These are phyloP conservation scores for Gryllus longicercus DNA, from an alignment of 2,888 invertebrate species.

Conservation along the genomic window DNA sequence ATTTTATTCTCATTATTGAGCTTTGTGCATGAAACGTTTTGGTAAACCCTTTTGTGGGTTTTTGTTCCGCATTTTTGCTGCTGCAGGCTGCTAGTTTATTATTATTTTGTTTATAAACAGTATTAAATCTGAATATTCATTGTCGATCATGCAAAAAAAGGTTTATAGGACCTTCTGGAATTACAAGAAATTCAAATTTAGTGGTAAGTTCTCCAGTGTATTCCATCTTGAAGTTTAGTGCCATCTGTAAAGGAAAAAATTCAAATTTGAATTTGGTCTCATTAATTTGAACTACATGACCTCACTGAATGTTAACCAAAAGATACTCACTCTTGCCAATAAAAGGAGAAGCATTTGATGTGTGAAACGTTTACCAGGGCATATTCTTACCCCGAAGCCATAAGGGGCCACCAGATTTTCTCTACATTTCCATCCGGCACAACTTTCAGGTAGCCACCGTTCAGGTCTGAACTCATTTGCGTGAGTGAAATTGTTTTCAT, in stretches of 20 bases:
- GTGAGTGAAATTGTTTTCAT: slow-evolving; percentile 69
- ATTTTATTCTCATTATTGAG: too few species aligned
- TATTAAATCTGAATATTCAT: not conserved
- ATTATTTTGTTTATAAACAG: too few species aligned
- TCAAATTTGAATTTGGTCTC: too few species aligned
- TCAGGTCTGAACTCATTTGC: slow-evolving; percentile 71
- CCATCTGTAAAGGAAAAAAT: slow-evolving; percentile 52
- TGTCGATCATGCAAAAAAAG: slow-evolving; percentile 54
- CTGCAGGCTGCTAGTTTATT: too few species aligned
- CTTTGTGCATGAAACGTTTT: too few species aligned
- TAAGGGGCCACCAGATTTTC: slow-evolving; percentile 71
- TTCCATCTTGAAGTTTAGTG: slow-evolving; percentile 67
- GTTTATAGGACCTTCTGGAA: slow-evolving; percentile 70
- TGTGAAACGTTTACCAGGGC: slow-evolving; percentile 81
- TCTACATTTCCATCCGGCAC: slow-evolving; percentile 50
- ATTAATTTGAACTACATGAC: not conserved
- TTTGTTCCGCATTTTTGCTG: too few species aligned
- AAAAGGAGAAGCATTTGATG: slow-evolving; percentile 71
- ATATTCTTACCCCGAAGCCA: slow-evolving; percentile 74
- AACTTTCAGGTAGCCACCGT: slow-evolving; percentile 64
- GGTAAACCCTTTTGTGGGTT: too few species aligned
- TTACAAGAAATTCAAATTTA: slow-evolving; percentile 77
- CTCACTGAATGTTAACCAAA: not conserved
- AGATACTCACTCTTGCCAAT: slow-evolving; percentile 61
- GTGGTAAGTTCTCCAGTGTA: slow-evolving; percentile 66